Evolutionary conservation across 2,797 vertebrate genomes (phyloP), one percentile per base, ranked within the genome.

Genomic region (Heliangelus exortis): DNA sequence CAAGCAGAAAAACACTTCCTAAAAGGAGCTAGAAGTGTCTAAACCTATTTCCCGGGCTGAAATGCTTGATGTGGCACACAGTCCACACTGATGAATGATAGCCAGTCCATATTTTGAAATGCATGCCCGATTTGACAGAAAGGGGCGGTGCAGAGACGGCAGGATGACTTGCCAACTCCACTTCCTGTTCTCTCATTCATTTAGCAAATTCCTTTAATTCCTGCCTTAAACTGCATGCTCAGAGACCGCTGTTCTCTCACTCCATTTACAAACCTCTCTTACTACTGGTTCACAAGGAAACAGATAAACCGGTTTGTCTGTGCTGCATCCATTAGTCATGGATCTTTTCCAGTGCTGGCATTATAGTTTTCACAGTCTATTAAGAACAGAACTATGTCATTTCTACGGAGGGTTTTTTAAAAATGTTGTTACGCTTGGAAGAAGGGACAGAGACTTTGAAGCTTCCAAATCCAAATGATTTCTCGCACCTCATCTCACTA

Each of bases 181-280:
- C 93, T 97, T 97, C 97, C 97, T 96, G 95, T 76, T 81, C 95
- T 93, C 94, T 91, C 96, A 96, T 97, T 97, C 95, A 96, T 97
- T 97, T 95, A 94, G 62, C 78, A 68, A 96, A 97, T 97, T 97
- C 95, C 94, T 97, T 95, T 95, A 96, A 97, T 97, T 97, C 96
- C 93, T 95, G 93, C 50, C 75, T 93, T 76, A 91, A 94, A 95
- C 87, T 92, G 75, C 68, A 84, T 41, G 76, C 69, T 91, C 72
- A 53, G 65, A 71, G 69, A 50, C 67, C 6, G 66, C 87, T 81
- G 29, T 17, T 84, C 85, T 63, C 78, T 57, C 69, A 81, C 59
- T 78, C 78, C 61, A 68, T 81, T 63, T 84, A 81, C 81, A 88
- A 78, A 48, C 66, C 55, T 89, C 62, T 25, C 83, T 86, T 69